Evolutionary conservation across 1,140 invertebrate genomes (phyloP).

Genomic region (Meloidogyne floridensis): DNA sequence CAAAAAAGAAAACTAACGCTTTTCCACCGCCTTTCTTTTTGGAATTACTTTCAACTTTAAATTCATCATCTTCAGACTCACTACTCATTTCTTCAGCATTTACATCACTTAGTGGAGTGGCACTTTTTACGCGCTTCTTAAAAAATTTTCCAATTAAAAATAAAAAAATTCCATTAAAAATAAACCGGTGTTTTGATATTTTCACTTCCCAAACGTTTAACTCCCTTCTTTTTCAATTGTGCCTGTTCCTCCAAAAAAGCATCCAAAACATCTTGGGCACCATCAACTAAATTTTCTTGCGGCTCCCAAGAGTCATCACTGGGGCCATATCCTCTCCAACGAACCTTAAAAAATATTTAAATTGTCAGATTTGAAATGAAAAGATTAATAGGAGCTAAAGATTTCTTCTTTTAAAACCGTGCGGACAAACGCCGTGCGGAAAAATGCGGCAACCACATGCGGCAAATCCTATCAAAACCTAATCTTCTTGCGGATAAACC

Average conservation of each 20-base stretch:
- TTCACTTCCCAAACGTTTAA: background rate
- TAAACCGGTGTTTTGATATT: background rate
- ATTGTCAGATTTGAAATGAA: too few species aligned
- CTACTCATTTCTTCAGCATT: background rate
- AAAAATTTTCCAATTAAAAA: background rate
- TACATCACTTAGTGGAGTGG: background rate
- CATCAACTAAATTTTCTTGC: background rate
- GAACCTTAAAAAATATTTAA: slow-evolving; percentile 27
- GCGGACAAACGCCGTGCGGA: too few species aligned
- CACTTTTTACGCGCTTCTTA: background rate
- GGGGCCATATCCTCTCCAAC: slow-evolving; percentile 14
- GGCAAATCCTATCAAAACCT: too few species aligned
- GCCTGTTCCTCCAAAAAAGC: background rate
- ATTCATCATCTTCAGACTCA: background rate
- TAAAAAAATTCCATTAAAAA: background rate
- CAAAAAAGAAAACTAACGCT: background rate
- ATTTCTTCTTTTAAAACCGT: too few species aligned
- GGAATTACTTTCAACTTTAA: background rate
- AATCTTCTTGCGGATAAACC: too few species aligned
- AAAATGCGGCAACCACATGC: too few species aligned
- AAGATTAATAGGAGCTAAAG: too few species aligned
- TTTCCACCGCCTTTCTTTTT: background rate
- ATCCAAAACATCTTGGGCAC: background rate
- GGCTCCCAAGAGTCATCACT: slow-evolving; percentile 28
- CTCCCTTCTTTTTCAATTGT: background rate